Conservation (phyloP, 2,113 vertebrate species). For the Capreolus pygargus region DNA sequence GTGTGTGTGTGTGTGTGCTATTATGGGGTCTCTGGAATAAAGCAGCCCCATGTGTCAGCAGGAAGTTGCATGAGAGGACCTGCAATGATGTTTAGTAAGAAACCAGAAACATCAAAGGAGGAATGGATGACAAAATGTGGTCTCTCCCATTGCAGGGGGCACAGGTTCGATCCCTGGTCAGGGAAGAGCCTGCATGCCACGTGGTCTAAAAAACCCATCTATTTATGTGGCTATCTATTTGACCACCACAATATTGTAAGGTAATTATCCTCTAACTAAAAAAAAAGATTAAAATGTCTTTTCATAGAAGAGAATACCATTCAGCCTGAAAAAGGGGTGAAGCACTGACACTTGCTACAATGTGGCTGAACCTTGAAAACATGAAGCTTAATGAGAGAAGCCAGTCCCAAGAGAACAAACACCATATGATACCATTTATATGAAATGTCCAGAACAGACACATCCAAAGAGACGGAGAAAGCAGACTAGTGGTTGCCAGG, state of each 20-base stretch:
- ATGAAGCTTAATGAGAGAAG: neutral
- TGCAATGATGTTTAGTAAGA: neutral
- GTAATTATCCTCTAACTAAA: neutral
- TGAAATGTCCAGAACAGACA: neutral
- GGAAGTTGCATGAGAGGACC: too few species aligned
- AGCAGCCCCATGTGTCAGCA: neutral
- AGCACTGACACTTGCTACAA: rapidly evolving
- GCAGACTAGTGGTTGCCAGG: neutral
- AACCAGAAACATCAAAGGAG: neutral
- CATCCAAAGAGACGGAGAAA: neutral
- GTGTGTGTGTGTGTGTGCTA: too few species aligned
- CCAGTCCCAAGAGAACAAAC: neutral
- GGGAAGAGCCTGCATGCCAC: neutral
- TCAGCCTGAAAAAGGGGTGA: neutral
- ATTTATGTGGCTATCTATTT: neutral
- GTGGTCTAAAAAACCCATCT: neutral
- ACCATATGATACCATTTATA: neutral
- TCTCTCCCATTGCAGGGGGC: neutral
- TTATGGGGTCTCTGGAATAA: neutral
- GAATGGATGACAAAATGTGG: neutral
- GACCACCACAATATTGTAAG: neutral
- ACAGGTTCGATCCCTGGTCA: neutral
- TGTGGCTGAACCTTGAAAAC: neutral
- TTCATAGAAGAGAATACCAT: neutral
- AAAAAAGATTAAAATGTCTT: neutral